Base-by-base conservation (phyloP, 2,113 vertebrate species). In the Buteo buteo region DNA sequence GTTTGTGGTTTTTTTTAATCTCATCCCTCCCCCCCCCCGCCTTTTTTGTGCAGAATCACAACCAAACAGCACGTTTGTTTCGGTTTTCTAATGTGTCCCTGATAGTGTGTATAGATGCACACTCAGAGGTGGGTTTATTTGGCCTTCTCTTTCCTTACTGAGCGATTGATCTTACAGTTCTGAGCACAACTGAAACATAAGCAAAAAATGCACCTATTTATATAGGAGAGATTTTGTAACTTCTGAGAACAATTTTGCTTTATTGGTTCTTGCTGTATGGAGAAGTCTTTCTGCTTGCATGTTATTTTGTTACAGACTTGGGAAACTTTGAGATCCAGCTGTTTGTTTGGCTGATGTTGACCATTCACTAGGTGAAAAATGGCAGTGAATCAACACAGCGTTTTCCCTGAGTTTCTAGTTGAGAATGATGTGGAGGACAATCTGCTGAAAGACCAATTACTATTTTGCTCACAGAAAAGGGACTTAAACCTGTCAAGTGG, bases 51-150 rank as follows among this genome's bases (percentile, higher is more conserved):
- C 32, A n/a, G 32, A 55, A 58, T 73, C 24, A 17, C 24, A 67
- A 22, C 32, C 3, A 5, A 29, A 9, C 2, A 3, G 13, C 3
- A 3, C 11, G 16, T 55, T 15, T n/a, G 13, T 22, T 80, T 66
- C 14, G 7, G 26, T 61, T 61, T 24, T 76, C 50, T 59, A 19
- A 11, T 29, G 19, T 42, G 45, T 59, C 15, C 8, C 57, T 49
- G n/a, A 20, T 21, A 18, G 6, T 1, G 9, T 21, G 9, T 40
- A 18, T 32, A 38, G 18, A 31, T 31, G 18, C 40, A 26, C 13
- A 5, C 32, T 42, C 14, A 47, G 20, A 25, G 67, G 6, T 32
- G 54, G 62, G 16, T 72, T 82, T 67, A 14, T 67, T 61, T 77
- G 52, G 8, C 31, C 21, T 25, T 65, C 44, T 55, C 26, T 54